These are phyloP conservation scores for Clangula hyemalis DNA, from an alignment of 2,797 vertebrate genomes.

Conservation along the genomic window DNA sequence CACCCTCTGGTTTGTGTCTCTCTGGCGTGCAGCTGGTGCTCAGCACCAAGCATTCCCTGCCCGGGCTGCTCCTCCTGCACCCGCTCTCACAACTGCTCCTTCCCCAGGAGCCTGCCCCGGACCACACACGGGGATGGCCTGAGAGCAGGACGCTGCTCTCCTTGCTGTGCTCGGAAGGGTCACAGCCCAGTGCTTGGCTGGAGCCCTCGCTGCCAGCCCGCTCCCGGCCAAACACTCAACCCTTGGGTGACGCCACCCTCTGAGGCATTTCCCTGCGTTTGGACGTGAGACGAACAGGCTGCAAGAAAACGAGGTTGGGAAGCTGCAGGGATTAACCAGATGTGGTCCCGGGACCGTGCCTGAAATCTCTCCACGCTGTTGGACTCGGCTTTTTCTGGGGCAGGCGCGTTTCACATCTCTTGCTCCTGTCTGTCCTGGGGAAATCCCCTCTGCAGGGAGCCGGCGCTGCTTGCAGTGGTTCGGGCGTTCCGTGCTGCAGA, in stretches of 20 bases:
- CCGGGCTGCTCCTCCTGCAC: neutral
- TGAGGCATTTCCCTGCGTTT: fast-evolving
- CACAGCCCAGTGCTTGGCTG: neutral
- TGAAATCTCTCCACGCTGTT: fast-evolving
- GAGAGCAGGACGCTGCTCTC: neutral
- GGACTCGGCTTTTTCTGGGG: neutral
- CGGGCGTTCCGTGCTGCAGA: neutral
- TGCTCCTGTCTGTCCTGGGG: fast-evolving
- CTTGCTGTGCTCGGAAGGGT: neutral
- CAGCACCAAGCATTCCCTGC: neutral
- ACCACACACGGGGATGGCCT: neutral
- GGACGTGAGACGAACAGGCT: neutral
- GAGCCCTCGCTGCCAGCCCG: neutral
- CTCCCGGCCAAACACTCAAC: fast-evolving
- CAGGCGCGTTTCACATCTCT: neutral
- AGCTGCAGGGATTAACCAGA: neutral
- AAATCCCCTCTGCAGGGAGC: neutral
- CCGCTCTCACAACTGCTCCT: neutral
- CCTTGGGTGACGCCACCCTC: neutral
- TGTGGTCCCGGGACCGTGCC: neutral
- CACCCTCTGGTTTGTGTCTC: neutral
- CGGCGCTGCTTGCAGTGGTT: neutral
- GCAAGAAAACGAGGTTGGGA: neutral
- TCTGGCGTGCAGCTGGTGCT: neutral
- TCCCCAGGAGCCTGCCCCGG: neutral